Evolutionary conservation across 2,797 vertebrate species (phyloP), one percentile per base, ranked within the genome.

Genomic region (Cossypha heuglini): DNA sequence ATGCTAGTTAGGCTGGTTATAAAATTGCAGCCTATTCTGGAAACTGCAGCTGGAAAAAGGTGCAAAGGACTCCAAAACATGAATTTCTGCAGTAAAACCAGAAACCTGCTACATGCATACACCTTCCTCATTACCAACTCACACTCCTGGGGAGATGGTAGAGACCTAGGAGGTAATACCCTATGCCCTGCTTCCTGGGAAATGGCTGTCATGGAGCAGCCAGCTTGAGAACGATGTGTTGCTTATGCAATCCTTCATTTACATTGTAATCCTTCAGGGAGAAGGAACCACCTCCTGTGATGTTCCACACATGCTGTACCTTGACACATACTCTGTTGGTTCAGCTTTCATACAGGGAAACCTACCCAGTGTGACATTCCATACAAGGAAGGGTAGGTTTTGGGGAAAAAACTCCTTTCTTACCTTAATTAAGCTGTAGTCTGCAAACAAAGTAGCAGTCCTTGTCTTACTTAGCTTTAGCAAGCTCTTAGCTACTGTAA

Each of bases 11-110:
- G 19, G 10, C 5, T 64, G 57, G 9, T 66, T 75, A 61, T 43
- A 67, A 95, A 93, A 90, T 61, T 46, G 33, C 42, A 77, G 42
- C 16, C 20, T 74, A 4, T 49, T 45, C 75, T 79, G 51, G n/a
- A 89, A 92, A 69, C 10, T 3, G 2, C 29, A 78, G 31, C 49
- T 69, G 15, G 18, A 76, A 79, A 79, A 31, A 57, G 4, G 9
- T 80, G 37, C 25, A 63, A 67, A 82, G 40, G 16, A 48, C 45
- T 69, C 40, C 29, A 83, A 73, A 79, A 45, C 5, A 48, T 11
- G 0, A 58, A 66, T 75, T 88, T 83, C 37, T 73, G 10, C 31
- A 62, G n/a, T 68, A 59, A 79, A 68, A 51, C 3, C 18, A 62
- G 46, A 82, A 84, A 20, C 19, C 21, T 58, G 14, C 59, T 84